phyloP scores from a whole-genome alignment of 2,113 vertebrate species.

The Calypte anna region DNA sequence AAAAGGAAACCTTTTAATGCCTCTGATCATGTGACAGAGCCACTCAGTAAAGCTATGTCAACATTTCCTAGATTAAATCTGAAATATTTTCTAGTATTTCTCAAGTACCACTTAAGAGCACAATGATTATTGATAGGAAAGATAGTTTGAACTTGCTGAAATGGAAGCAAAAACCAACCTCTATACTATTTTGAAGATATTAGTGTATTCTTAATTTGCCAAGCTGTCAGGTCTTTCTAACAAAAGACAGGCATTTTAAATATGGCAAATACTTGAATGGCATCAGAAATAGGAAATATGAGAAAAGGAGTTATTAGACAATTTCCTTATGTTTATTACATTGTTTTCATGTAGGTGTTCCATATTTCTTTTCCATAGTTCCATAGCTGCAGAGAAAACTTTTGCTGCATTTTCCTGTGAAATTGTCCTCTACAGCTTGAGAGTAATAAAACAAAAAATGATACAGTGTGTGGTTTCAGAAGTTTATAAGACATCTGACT shows the following conservation, averaged over 20 bases:
- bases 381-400: neutral
- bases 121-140: neutral
- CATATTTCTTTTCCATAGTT: neutral
- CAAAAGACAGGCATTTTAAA: neutral
- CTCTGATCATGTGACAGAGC: neutral
- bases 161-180: neutral
- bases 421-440: neutral
- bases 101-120: neutral
- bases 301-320: neutral
- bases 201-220: neutral
- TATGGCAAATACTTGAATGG: neutral
- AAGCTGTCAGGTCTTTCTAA: neutral
- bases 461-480: neutral
- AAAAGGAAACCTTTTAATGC: conserved; percentile 17
- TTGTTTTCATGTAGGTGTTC: neutral
- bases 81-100: neutral
- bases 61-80: neutral
- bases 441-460: neutral
- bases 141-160: neutral
- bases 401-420: neutral
- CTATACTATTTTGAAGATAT: neutral
- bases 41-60: neutral
- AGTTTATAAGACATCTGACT: neutral
- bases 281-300: neutral
- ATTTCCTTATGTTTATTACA: neutral